phyloP scores from a whole-genome alignment of 92 coral and sea anemone species.

The Zoanthus gigantus region DNA sequence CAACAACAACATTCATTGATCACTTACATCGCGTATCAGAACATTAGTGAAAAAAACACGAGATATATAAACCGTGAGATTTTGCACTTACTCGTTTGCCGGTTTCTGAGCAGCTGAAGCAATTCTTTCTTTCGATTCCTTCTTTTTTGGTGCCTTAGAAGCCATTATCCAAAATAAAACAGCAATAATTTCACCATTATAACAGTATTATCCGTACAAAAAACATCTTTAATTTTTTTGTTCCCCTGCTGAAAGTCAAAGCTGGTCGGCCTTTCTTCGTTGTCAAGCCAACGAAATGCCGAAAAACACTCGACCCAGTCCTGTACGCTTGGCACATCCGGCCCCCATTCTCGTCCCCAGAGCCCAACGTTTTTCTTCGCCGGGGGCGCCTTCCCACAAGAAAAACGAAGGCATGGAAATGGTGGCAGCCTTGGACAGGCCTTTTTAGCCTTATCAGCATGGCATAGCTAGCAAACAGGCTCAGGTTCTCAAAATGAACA shows the following conservation, averaged over 20 bases:
- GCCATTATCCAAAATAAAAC: conserved; percentile 71
- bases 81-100: conserved; percentile 85
- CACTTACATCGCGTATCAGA: neutral
- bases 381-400: too few species aligned
- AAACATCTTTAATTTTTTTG: neutral
- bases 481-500: too few species aligned
- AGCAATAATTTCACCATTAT: conserved; percentile 13
- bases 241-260: neutral
- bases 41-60: neutral
- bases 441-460: too few species aligned
- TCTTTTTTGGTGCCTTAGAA: conserved; percentile 96
- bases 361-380: too few species aligned
- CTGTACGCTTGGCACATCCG: neutral
- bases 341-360: neutral
- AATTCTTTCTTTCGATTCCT: conserved; percentile 96
- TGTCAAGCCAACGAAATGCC: conserved; percentile 40
- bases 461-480: too few species aligned
- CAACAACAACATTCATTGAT: neutral
- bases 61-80: neutral
- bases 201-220: neutral
- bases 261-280: conserved; percentile 11
- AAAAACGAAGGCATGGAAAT: too few species aligned
- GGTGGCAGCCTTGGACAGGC: too few species aligned
- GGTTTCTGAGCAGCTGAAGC: conserved; percentile 90
- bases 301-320: conserved; percentile 43